Evolutionary conservation across 2,113 vertebrate species (phyloP), one percentile per base, ranked within the genome.

Genomic region (Leptobrachium ailaonicum): DNA sequence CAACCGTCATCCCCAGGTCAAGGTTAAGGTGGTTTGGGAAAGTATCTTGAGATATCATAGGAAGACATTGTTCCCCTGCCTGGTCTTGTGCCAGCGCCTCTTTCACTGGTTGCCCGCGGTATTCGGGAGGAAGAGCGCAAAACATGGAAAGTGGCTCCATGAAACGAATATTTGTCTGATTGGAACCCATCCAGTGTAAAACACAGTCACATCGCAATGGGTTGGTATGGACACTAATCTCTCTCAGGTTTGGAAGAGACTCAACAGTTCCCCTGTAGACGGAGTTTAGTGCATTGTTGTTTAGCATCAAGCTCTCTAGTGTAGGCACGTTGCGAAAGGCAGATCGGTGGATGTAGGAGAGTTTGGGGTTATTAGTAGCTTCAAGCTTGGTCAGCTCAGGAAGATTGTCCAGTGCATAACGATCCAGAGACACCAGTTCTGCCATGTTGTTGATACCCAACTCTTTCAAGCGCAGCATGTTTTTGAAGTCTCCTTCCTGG

Each of bases 141-240:
- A 95, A 94, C 97, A 98, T 99, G 70, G 96, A 95, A 0, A 98
- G 86, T 0, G 98, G 98, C 82, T 99, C 97, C 97, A 98, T 98
- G 87, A 99, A 98, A 74, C 98, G 96, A 82, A 99, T 94, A 6
- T 88, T 94, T 41, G 96, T 98, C 83, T 93, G 94, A 90, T 99
- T 98, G 68, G 96, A 95, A 84, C 89, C 92, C 89, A 99, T 93
- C 98, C 98, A 99, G 77, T 95, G 96, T 71, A 96, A 96, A 82
- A 98, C 95, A 4, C 98, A 99, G 87, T 99, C 97, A 12, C 98
- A 99, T 47, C 96, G 88, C 60, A 99, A 90, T 0, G 97, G 97
- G 83, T 99, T 99, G 84, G 94, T 97, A 84, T 99, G 98, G 85
- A 99, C 95, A 80, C 96, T 98, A 83, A 99, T 96, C 88, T 99